phyloP scores from a whole-genome alignment of 2,888 invertebrate species.

The Brenthis ino region DNA sequence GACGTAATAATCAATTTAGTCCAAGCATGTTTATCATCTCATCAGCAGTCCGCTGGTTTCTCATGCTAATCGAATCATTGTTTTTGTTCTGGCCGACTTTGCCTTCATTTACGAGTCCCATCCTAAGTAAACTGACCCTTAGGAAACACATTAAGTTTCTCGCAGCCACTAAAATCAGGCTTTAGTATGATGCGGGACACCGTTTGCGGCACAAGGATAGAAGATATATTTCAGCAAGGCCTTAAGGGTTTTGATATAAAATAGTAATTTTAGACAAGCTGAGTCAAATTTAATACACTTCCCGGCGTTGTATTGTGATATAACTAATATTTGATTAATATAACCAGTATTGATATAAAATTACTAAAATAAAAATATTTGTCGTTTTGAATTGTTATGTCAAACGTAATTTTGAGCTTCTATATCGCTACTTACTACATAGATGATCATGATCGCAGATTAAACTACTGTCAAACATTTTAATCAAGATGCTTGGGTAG shows the following conservation, averaged over 20 bases:
- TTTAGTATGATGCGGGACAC: slow-evolving; percentile 15
- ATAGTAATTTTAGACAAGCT: neutral
- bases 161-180: slow-evolving; percentile 20
- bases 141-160: slow-evolving; percentile 45
- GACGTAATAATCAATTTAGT: slow-evolving; percentile 27
- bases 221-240: neutral
- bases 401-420: too few species aligned
- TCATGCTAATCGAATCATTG: slow-evolving; percentile 51
- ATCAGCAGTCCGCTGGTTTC: slow-evolving; percentile 40
- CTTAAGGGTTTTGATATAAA: neutral
- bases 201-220: neutral
- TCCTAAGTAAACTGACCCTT: slow-evolving; percentile 50
- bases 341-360: too few species aligned
- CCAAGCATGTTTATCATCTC: slow-evolving; percentile 36
- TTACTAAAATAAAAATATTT: too few species aligned
- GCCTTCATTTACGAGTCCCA: slow-evolving; percentile 45
- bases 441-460: too few species aligned
- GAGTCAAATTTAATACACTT: too few species aligned
- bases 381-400: too few species aligned
- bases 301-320: too few species aligned
- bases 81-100: slow-evolving; percentile 50
- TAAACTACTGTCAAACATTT: too few species aligned
- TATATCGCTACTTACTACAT: too few species aligned
- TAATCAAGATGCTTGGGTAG: too few species aligned
- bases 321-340: too few species aligned